Base-by-base conservation (phyloP, 2,113 vertebrate genomes). In the Stigmatopora nigra region DNA sequence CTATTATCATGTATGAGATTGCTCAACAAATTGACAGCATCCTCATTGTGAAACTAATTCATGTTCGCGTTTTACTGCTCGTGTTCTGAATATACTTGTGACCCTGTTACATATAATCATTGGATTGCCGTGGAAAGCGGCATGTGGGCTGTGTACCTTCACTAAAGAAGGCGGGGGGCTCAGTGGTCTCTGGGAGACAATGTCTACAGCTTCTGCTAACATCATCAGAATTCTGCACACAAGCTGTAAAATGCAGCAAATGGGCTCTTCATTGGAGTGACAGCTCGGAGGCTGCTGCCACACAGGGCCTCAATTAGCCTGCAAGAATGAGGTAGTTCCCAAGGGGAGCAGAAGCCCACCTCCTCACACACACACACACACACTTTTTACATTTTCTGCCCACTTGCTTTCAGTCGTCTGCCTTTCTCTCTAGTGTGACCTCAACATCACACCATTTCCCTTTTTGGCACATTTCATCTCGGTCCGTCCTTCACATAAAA, bases 231-330 rank as follows among this genome's bases (percentile, higher is more conserved):
- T 90, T 89, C 88, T 81, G 77, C 78, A 62, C 88, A 88, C 84
- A 74, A 64, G 68, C 72, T 77, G 51, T 65, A 86, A 88, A 88
- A 75, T 71, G 76, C 78, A 83, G 85, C 86, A 88, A 89, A 89
- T 86, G 82, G 79, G 70, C 70, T 84, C 81, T 82, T 88, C 75
- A 84, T 76, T 64, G 78, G 80, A 87, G 78, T 86, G 85, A 88
- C 83, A 84, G 78, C 82, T 71, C 79, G 48, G 80, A 69, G 79
- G 76, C 84, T 57, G 68, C 78, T 76, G 68, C 82, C 79, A 81
- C 85, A 82, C 78, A 64, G 72, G 76, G 82, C 85, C 84, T 88
- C 87, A 91, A 91, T 91, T 90, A 89, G 87, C 82, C 85, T 86
- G 77, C 73, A 80, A 85, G 81, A 85, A 69, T 72, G 73, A 73